Evolutionary conservation across 2,797 vertebrate genomes (phyloP), one percentile per base, ranked within the genome.

Genomic region (Acipenser oxyrinchus): DNA sequence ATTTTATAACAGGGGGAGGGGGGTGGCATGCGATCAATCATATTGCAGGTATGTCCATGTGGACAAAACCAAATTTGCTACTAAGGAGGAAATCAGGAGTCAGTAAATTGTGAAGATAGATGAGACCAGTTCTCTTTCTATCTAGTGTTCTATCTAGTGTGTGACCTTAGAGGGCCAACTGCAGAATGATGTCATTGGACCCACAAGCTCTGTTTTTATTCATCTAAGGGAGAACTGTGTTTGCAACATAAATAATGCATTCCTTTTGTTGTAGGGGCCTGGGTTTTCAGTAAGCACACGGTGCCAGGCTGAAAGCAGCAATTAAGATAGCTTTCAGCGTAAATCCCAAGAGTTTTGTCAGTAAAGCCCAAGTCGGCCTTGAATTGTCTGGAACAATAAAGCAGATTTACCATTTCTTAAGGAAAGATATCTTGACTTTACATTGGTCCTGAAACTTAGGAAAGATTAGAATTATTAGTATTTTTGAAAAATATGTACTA

Each of bases 221-320:
- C 49, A 49, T 60, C 59, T 62, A 61, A 67, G 57, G 60, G 66
- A 60, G 50, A 62, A 60, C 66, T 62, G 59, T 67, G 66, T 67
- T 51, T 48, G 48, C 18, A 51, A 49, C 13, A 67, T 67, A 48
- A 67, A 67, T 67, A 67, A 67, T 67, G 59, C 66, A 67, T 67
- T 6, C 10, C 11, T 9, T 15, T 49, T 23, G 60, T 67, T 67
- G 66, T 67, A 60, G 48, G 50, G 66, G 49, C 59, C 51, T 50
- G 59, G 23, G 15, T 67, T 67, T 67, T 51, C 66, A 67, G 66
- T 48, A 60, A 67, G 59, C 13, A 18, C 8, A 49, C 15, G 49
- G 4, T 62, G 66, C 13, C 18, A 6, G 15, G 58, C 49, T 60
- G 66, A 52, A 60, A 51, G 66, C 59, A 48, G 66, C 50, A 23